These are phyloP conservation scores for Drosophila burlai DNA, from an alignment of 1,140 invertebrate genomes.

Conservation along the genomic window DNA sequence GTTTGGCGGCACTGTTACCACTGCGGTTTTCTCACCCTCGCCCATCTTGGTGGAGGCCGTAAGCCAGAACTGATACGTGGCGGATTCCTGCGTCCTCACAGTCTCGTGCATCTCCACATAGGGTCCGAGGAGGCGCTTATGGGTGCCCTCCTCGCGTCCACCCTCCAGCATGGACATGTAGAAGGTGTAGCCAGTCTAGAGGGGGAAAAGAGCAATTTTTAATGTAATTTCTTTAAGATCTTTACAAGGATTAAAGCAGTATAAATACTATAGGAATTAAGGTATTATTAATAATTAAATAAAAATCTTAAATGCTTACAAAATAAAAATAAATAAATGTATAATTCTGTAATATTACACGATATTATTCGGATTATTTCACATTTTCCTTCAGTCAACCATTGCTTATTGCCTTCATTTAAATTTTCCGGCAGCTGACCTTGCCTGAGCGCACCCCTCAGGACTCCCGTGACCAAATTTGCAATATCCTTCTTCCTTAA, in stretches of 20 bases:
- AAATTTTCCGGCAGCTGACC: not conserved
- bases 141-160: conserved; percentile 90
- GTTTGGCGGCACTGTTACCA: conserved; percentile 91
- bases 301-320: no score
- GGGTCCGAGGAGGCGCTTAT: conserved; percentile 89
- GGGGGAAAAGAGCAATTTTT: not conserved
- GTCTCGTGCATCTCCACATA: conserved; percentile 90
- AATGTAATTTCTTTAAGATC: not conserved
- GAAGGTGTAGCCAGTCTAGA: conserved; percentile 89
- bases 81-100: conserved; percentile 89
- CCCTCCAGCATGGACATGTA: conserved; percentile 92
- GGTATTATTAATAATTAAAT: no score
- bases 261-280: not conserved
- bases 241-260: not conserved
- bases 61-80: conserved; percentile 92
- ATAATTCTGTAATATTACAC: no score
- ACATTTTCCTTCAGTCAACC: not conserved
- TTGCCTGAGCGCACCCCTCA: not conserved
- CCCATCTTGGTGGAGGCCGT: conserved; percentile 92
- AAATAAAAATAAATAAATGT: no score
- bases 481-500: conserved; percentile 5
- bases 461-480: not conserved
- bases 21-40: conserved; percentile 91
- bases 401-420: not conserved
- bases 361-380: not conserved